Evolutionary conservation across 2,113 vertebrate genomes (phyloP), one percentile per base, ranked within the genome.

Genomic region (Balaenoptera acutorostrata): DNA sequence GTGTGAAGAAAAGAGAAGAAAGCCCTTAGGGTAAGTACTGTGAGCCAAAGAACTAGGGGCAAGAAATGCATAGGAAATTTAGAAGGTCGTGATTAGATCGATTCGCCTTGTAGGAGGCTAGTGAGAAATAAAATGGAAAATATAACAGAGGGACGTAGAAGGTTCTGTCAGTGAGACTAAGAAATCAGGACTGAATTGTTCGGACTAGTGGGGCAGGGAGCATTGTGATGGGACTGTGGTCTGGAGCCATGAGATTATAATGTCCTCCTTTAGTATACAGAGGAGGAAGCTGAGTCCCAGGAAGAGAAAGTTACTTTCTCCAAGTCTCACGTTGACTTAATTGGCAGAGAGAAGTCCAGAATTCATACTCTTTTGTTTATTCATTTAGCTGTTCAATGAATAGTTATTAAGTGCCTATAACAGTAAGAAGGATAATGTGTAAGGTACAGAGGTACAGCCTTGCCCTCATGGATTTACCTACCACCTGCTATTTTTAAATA

Each of bases 121-220:
- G 29, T 77, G 39, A 72, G 55, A 88, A 55, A 44, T 41, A 15
- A 25, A 5, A 8, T 81, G 64, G 55, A 46, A 74, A 31, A 85
- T 20, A 0, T 36, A 39, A 36, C 12, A 25, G 21, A 36, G 36
- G 52, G 52, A n/a, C 12, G 4, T 15, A 69, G 41, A 71, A 90
- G 8, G 2, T 41, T 57, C 71, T 66, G 14, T 46, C 59, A 88
- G 9, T 13, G 7, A 89, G 21, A 55, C 57, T 49, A 23, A 89
- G 63, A 4, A 74, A 55, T 57, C 21, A 80, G 23, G 9, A 41
- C 23, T 80, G 39, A 49, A 36, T 63, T 95, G 21, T 89, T 59
- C 44, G 68, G 3, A n/a, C n/a, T 33, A 0, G 15, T 44, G 14
- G 5, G 31, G 14, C 13, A 8, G 5, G 2, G 4, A 46, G 39